These are phyloP conservation scores for Fopius arisanus DNA, from an alignment of 1,140 invertebrate genomes.

Conservation along the genomic window DNA sequence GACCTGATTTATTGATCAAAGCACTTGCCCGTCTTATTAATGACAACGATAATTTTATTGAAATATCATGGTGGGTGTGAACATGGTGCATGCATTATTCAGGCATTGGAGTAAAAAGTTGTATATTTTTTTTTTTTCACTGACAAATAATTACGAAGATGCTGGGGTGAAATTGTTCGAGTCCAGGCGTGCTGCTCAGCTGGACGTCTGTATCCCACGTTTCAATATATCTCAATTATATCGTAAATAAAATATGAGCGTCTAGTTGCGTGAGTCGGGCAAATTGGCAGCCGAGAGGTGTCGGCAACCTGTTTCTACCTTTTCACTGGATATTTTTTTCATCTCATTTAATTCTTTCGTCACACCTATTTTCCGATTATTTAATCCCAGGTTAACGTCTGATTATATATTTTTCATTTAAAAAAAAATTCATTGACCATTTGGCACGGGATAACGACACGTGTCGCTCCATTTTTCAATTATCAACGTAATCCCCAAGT, in stretches of 20 bases:
- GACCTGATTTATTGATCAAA: background rate
- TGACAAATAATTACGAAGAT: conserved; percentile 18
- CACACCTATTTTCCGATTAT: background rate
- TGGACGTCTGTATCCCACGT: conserved; percentile 53
- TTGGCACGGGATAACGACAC: too few species aligned
- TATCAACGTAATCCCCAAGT: too few species aligned
- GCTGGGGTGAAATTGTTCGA: background rate
- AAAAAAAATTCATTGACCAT: too few species aligned
- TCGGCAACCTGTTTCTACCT: conserved; percentile 51
- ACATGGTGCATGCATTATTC: background rate
- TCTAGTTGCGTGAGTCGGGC: conserved; percentile 52
- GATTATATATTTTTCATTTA: too few species aligned
- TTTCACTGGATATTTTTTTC: conserved; percentile 19
- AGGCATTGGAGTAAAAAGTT: too few species aligned
- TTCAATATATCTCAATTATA: conserved; percentile 63
- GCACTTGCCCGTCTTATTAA: background rate
- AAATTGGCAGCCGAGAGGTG: conserved; percentile 54
- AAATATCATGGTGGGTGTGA: background rate
- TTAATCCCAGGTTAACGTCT: background rate
- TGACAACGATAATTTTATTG: background rate
- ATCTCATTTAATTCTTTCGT: conserved; percentile 25
- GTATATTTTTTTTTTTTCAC: background rate
- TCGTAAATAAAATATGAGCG: conserved; percentile 60
- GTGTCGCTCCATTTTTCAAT: too few species aligned
- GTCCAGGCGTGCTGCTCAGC: conserved; percentile 34